These are phyloP conservation scores for Ephialtes manifestator DNA, from an alignment of 2,888 invertebrate species.

Conservation along the genomic window DNA sequence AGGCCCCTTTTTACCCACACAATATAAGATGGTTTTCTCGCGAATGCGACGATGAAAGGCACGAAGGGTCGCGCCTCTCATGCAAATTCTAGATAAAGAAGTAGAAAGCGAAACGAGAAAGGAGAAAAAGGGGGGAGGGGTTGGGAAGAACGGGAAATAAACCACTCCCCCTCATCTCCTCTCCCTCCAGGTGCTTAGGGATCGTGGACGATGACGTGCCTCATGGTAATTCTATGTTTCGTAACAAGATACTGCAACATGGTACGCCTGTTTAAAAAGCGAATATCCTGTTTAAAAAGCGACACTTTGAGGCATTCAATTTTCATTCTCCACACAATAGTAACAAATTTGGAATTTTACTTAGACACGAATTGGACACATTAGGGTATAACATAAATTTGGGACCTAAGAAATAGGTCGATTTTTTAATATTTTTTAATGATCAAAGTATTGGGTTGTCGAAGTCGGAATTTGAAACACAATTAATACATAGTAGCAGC, in stretches of 20 bases:
- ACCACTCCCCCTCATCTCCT: not conserved
- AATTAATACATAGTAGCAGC: no score
- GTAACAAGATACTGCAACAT: not conserved
- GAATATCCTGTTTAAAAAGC: not conserved
- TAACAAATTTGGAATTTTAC: no score
- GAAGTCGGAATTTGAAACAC: no score
- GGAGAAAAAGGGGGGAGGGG: not conserved
- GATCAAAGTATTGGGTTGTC: no score
- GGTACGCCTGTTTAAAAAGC: not conserved
- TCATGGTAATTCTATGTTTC: not conserved
- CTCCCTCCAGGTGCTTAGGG: not conserved
- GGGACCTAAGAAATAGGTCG: no score
- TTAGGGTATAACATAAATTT: no score
- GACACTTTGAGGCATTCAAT: not conserved
- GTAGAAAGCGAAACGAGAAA: constrained; percentile 5
- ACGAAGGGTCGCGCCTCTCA: constrained; percentile 10
- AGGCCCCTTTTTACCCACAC: not conserved
- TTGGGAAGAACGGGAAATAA: not conserved
- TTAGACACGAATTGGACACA: no score
- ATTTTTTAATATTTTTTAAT: no score
- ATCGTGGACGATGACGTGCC: not conserved
- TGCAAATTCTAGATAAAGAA: constrained; percentile 21
- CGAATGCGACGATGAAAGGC: constrained; percentile 24
- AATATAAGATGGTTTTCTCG: constrained; percentile 42
- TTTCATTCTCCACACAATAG: not conserved